Evolutionary conservation across 2,888 invertebrate genomes (phyloP).

Genomic region (Molanna angustata): DNA sequence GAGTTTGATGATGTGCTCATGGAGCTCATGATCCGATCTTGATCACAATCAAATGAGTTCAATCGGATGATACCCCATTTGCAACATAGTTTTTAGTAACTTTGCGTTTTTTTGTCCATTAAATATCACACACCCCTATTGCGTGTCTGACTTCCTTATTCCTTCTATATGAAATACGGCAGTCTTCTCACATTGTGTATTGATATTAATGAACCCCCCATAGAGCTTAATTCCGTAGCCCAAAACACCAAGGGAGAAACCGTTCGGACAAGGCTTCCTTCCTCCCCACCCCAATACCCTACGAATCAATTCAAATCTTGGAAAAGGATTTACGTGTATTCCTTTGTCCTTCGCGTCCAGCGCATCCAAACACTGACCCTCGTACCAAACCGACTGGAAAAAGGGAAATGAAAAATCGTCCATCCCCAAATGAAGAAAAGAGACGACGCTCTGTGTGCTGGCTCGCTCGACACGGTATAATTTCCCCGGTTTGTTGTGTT

Average conservation of each 20-base stretch:
- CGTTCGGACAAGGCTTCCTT: constrained; percentile 19
- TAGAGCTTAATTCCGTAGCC: constrained; percentile 26
- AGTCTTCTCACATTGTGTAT: constrained; percentile 22
- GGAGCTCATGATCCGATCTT: too few relatives aligned
- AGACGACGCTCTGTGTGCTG: background rate
- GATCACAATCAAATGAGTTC: too few relatives aligned
- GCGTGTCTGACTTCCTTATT: background rate
- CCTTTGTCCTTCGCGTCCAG: constrained; percentile 3
- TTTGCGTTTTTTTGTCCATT: too few relatives aligned
- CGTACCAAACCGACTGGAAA: background rate
- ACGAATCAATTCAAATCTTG: constrained; percentile 33
- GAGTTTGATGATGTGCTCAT: too few relatives aligned
- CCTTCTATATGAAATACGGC: constrained; percentile 22
- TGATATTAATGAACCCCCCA: constrained; percentile 30
- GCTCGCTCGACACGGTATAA: background rate
- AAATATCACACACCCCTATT: background rate
- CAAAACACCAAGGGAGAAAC: constrained; percentile 10
- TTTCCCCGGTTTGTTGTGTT: background rate
- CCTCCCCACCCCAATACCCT: constrained; percentile 12
- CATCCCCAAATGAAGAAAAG: background rate
- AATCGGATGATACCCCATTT: too few relatives aligned
- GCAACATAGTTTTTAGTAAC: too few relatives aligned
- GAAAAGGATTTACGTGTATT: constrained; percentile 29
- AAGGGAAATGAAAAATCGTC: background rate
- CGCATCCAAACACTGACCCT: background rate